A percentile compares a stretch with the other conserved stretches of the same genome.
These are phyloP conservation scores for Hemichromis elongatus DNA, from an alignment of 2,113 vertebrate species.

Conservation along the genomic window DNA sequence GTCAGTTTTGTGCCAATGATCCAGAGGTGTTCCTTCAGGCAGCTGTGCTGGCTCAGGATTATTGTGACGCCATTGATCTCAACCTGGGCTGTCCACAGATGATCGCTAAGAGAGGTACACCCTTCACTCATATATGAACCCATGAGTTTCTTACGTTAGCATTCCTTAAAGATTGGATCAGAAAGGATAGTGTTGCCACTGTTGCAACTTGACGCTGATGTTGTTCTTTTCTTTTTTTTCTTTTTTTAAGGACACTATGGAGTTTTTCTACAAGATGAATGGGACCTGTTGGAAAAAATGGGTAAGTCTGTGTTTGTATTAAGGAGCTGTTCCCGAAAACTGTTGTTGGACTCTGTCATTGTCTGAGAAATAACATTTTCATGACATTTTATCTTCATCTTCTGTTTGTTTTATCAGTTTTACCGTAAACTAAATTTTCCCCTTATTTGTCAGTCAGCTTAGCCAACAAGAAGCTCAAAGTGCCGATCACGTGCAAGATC, in stretches of 20 bases:
- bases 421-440: neutral
- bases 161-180: neutral
- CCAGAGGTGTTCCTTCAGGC: conserved; percentile 94
- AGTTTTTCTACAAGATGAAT: conserved; percentile 94
- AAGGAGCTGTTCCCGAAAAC: neutral
- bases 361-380: neutral
- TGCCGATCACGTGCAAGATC: conserved; percentile 97
- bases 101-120: conserved; percentile 91
- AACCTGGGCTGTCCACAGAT: conserved; percentile 97
- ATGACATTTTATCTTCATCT: neutral
- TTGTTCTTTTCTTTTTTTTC: neutral
- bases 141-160: neutral
- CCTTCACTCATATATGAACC: neutral
- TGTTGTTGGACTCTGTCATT: neutral
- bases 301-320: conserved; percentile 69
- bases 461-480: conserved; percentile 89
- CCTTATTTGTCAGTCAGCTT: conserved; percentile 76
- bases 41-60: conserved; percentile 87
- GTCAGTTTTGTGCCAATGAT: conserved; percentile 97
- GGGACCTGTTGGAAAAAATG: conserved; percentile 92
- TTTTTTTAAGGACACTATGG: conserved; percentile 85
- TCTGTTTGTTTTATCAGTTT: neutral
- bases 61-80: conserved; percentile 92
- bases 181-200: neutral
- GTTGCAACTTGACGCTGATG: neutral